Conservation (phyloP, 2,888 invertebrate genomes). For the Drosophila hamatofila region DNA sequence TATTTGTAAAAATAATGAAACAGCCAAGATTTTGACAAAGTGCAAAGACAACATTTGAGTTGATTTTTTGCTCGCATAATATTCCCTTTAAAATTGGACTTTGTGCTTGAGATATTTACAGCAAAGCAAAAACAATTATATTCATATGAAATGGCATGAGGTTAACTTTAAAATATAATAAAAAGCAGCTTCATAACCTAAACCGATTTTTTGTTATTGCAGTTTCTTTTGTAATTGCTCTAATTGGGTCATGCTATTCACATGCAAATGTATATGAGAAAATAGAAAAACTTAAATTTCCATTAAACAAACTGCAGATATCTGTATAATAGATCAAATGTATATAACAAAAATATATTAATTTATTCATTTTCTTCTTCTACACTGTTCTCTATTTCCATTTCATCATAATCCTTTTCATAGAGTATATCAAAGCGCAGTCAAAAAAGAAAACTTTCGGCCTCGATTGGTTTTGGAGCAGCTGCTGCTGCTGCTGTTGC, state of each 20-base stretch:
- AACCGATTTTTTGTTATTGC: not conserved
- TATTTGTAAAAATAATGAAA: not conserved
- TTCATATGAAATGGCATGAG: not conserved
- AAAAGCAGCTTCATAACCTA: not conserved
- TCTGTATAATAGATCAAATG: too few relatives aligned
- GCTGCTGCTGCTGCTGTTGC: slow-evolving; percentile 10
- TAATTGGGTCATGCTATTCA: not conserved
- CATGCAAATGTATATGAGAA: too few relatives aligned
- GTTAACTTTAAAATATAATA: not conserved
- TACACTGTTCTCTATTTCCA: not conserved
- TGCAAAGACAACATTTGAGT: too few relatives aligned
- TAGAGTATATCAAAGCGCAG: not conserved
- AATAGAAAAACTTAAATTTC: not conserved
- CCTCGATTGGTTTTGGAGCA: slow-evolving; percentile 42
- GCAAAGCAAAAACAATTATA: not conserved
- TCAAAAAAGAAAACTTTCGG: not conserved
- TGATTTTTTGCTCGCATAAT: not conserved
- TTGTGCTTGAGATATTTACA: not conserved
- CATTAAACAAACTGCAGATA: too few relatives aligned
- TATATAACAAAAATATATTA: not conserved
- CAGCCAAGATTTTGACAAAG: not conserved
- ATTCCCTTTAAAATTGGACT: not conserved
- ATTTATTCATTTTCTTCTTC: not conserved
- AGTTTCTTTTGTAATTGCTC: not conserved
- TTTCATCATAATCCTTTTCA: not conserved